Conservation (phyloP, 2,113 vertebrate species). For the Rhinoderma darwinii region DNA sequence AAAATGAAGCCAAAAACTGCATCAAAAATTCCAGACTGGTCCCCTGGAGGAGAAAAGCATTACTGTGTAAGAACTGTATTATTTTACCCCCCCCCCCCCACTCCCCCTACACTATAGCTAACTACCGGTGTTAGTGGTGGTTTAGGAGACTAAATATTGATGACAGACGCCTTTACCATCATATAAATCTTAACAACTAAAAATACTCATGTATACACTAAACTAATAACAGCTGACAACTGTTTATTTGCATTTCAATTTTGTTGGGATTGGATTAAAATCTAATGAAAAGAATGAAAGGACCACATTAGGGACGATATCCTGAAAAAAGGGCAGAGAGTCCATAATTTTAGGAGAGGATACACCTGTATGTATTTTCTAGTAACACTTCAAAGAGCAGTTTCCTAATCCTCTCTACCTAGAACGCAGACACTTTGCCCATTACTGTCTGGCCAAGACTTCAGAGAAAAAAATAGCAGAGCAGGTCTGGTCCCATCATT, state of each 20-base stretch:
- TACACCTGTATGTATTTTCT: constrained; percentile 13
- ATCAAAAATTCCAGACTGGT: no score
- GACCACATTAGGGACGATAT: not conserved
- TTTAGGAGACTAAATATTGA: no score
- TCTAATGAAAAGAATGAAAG: not conserved
- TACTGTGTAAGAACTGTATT: no score
- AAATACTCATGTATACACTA: no score
- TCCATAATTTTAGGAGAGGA: not conserved
- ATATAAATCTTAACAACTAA: not conserved
- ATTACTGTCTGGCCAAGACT: constrained; percentile 28
- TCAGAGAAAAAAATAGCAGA: constrained; percentile 21
- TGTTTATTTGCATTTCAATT: not conserved
- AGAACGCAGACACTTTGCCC: not conserved
- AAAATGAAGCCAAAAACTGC: no score
- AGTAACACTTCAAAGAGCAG: constrained; percentile 32
- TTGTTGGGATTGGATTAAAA: not conserved
- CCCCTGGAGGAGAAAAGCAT: no score
- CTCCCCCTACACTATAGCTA: no score
- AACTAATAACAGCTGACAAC: not conserved
- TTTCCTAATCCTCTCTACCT: constrained; percentile 20
- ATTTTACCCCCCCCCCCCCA: no score
- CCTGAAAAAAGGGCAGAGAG: not conserved
- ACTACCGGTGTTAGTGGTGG: no score
- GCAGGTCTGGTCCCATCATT: constrained; percentile 23
- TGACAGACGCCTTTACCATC: no score